Evolutionary conservation across 1,140 invertebrate genomes (phyloP), one percentile per base, ranked within the genome.

Genomic region (Camponotus floridanus): DNA sequence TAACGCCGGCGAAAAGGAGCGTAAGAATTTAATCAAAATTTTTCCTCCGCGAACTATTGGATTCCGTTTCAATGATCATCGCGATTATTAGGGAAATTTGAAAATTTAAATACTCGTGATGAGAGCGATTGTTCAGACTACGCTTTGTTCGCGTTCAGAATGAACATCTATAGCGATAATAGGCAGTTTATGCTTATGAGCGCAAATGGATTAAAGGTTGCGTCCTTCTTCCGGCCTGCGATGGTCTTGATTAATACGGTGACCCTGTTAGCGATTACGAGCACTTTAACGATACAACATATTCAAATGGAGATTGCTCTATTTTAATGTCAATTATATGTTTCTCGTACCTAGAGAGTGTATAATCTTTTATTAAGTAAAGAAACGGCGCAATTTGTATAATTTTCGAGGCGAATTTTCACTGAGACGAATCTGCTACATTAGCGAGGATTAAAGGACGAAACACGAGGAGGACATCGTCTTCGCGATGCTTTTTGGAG

Each of bases 171-270:
- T 61, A 26, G 0, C 18, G 26, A 76, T 76, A 88, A 86, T 61
- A n/a, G 48, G 11, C 79, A 59, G 31, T 89, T 88, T 80, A 71
- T 57, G 62, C 61, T 89, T 67, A 88, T 86, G 87, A 61, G 64
- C 83, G 71, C 70, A 88, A 89, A 89, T 89, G 71, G 87, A 89
- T 86, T 86, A 89, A 89, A 89, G 84, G 85, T 86, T 67, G 55
- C 70, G 70, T 88, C 84, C 87, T 76, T 71, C 74, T 87, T 80
- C 55, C 87, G 62, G 80, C 71, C 83, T 42, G 62, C 57, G 48
- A 55, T 31, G 36, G 21, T 86, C 76, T 67, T 45, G 57, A 74
- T 83, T 83, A 83, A 83, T 68, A 70, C 4, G 39, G 55, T 61
- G 68, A 74, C 79, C 79, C 68, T 45, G 18, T 83, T 81, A 61